A percentile compares a stretch with the other conserved stretches of the same genome.
Conservation (phyloP, 2,888 invertebrate genomes). For the Drosophila hamatofila region DNA sequence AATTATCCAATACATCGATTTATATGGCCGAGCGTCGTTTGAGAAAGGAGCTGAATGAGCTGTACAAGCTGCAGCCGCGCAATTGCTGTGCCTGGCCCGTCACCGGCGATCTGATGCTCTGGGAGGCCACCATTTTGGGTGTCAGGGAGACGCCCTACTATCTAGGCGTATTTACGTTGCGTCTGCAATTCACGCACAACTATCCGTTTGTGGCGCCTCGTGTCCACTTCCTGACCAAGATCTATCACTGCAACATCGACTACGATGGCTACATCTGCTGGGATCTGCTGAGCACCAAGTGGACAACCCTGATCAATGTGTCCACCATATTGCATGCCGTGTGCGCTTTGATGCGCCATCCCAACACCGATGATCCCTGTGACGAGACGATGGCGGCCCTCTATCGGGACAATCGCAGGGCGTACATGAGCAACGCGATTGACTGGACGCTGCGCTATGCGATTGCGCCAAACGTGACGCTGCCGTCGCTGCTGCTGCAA, state of each 20-base stretch:
- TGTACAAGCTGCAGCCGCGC: neutral
- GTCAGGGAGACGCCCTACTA: conserved; percentile 28
- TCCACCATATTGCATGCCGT: conserved; percentile 25
- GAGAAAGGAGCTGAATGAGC: conserved; percentile 23
- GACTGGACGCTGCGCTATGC: conserved; percentile 40
- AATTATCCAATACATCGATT: no score
- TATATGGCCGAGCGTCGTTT: conserved; percentile 26
- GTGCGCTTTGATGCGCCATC: conserved; percentile 16
- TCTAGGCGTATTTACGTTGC: conserved; percentile 29
- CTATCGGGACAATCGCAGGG: conserved; percentile 16
- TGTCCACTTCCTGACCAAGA: conserved; percentile 40
- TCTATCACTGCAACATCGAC: conserved; percentile 51
- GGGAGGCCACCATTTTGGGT: conserved; percentile 34
- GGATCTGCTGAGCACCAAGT: conserved; percentile 37
- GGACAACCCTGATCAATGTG: conserved; percentile 12
- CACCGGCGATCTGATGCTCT: conserved; percentile 27
- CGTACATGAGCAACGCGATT: conserved; percentile 20
- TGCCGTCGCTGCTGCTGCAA: conserved; percentile 3
- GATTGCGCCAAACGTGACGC: neutral
- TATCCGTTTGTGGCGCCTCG: conserved; percentile 39
- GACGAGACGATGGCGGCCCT: conserved; percentile 39
- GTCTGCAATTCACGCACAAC: conserved; percentile 9
- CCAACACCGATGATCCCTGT: conserved; percentile 37
- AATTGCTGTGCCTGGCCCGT: conserved; percentile 33
- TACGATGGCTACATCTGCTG: conserved; percentile 50